Conservation (phyloP, 2,113 vertebrate species). For the Melanerpes aurifrons region DNA sequence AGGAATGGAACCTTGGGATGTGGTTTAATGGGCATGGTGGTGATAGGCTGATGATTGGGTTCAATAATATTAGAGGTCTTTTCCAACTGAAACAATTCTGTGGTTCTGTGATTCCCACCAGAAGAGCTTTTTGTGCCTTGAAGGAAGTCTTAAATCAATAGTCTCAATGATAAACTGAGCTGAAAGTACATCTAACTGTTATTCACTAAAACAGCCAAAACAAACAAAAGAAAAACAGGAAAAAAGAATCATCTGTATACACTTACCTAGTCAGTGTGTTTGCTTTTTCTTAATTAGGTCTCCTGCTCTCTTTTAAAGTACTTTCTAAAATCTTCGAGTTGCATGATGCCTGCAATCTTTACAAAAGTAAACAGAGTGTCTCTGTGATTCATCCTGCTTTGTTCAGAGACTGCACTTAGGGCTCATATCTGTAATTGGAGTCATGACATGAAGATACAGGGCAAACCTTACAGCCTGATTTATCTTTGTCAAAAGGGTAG, state of each 20-base stretch:
- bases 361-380: constrained; percentile 25
- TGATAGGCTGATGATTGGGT: too few species aligned
- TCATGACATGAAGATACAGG: constrained; percentile 25
- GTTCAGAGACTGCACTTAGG: background rate
- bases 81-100: too few species aligned
- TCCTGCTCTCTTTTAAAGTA: background rate
- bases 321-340: background rate
- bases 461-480: constrained; percentile 45
- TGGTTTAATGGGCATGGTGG: too few species aligned
- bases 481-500: constrained; percentile 69
- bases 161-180: background rate
- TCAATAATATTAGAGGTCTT: too few species aligned
- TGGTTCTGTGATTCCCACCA: background rate
- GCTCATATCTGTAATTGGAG: constrained; percentile 33
- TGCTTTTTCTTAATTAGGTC: background rate
- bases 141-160: background rate
- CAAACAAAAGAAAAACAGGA: background rate
- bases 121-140: background rate
- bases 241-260: background rate
- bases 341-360: background rate
- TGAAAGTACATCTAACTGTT: background rate
- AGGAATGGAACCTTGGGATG: too few species aligned
- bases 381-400: constrained; percentile 5
- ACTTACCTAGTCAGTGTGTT: background rate
- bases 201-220: background rate